These are phyloP conservation scores for Chlorospingus flavigularis DNA, from an alignment of 2,797 vertebrate species.

Conservation along the genomic window DNA sequence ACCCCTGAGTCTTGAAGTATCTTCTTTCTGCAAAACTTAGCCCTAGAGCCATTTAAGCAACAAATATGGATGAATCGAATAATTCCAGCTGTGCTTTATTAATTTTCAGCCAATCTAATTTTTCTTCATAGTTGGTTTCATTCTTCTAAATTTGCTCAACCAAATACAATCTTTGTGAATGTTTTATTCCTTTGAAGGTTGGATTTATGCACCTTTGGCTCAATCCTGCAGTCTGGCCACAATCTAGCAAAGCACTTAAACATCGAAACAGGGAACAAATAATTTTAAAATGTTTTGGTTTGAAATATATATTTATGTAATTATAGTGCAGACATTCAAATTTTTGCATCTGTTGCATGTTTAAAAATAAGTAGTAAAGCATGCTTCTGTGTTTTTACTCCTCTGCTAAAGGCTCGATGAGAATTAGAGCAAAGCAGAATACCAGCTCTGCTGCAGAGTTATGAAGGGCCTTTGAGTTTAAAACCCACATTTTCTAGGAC, in stretches of 20 bases:
- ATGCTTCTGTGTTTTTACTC: not conserved
- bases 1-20: conserved; percentile 48
- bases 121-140: conserved; percentile 51
- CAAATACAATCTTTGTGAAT: conserved; percentile 5
- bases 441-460: not conserved
- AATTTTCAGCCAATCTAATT: conserved; percentile 66
- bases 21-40: conserved; percentile 55
- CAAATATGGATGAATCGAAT: conserved; percentile 52
- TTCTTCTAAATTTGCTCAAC: conserved; percentile 47
- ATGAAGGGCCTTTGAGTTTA: not conserved
- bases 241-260: conserved; percentile 31
- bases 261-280: conserved; percentile 11
- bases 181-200: conserved; percentile 23
- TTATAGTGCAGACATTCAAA: conserved; percentile 1
- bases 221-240: not conserved
- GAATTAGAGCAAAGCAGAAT: not conserved
- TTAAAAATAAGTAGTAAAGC: conserved; percentile 17
- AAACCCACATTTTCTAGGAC: not conserved
- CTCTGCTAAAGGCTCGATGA: not conserved
- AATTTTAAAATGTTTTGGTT: conserved; percentile 22
- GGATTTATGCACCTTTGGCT: conserved; percentile 24
- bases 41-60: conserved; percentile 65
- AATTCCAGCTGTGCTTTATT: conserved; percentile 71
- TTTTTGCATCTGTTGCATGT: not conserved
- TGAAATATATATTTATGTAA: conserved; percentile 34